These are phyloP conservation scores for Halichoeres trimaculatus DNA, from an alignment of 2,113 vertebrate genomes.

Conservation along the genomic window DNA sequence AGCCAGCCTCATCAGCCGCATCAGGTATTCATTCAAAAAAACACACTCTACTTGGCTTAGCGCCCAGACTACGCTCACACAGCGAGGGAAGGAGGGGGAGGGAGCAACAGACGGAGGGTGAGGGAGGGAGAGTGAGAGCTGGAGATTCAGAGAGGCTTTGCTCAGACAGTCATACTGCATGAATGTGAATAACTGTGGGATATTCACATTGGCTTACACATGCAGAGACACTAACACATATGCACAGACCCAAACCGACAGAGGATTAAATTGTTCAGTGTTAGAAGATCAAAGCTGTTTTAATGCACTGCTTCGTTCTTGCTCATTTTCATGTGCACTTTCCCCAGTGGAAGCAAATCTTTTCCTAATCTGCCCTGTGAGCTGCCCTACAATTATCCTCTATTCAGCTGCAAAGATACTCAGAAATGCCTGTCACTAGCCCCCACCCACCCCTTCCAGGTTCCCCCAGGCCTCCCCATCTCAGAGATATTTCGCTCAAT, in stretches of 20 bases:
- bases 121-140: constrained; percentile 51
- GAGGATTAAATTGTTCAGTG: constrained; percentile 54
- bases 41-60: constrained; percentile 86
- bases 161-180: constrained; percentile 65
- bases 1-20: constrained; percentile 90
- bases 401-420: constrained; percentile 55
- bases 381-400: constrained; percentile 54
- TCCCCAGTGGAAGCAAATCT: constrained; percentile 59
- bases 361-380: constrained; percentile 63
- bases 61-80: constrained; percentile 81
- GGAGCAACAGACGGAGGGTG: constrained; percentile 59
- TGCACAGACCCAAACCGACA: constrained; percentile 23
- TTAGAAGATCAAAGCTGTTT: constrained; percentile 42
- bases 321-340: constrained; percentile 59
- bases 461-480: constrained; percentile 33
- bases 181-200: constrained; percentile 55
- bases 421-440: constrained; percentile 36
- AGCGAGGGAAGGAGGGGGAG: constrained; percentile 57
- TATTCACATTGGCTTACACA: constrained; percentile 39
- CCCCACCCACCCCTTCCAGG: neutral
- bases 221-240: constrained; percentile 28
- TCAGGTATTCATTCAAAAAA: constrained; percentile 97
- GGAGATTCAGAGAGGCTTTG: constrained; percentile 67
- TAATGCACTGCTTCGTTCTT: constrained; percentile 43
- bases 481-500: constrained; percentile 44